Percentiles rank a stretch among this genome's conserved stretches.
Evolutionary conservation across 2,888 invertebrate genomes (phyloP).

Genomic region (Sarcophaga variegata): DNA sequence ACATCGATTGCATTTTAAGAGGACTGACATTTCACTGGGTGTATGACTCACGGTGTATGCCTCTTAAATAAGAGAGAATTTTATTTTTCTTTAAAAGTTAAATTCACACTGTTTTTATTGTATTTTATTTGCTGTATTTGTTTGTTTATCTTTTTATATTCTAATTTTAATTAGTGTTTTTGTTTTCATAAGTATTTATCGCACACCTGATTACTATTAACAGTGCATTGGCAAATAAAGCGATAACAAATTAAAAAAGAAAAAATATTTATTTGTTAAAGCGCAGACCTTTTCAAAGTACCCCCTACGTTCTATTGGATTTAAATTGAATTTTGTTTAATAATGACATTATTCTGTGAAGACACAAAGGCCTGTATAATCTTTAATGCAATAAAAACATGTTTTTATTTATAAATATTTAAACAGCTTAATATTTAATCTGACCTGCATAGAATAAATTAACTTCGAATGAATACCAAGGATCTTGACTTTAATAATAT

Average conservation of each 20-base stretch:
- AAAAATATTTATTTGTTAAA: neutral
- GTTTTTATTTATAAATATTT: too few species aligned
- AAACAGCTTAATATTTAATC: too few species aligned
- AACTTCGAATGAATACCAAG: too few species aligned
- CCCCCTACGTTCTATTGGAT: neutral
- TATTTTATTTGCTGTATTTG: slow-evolving; percentile 6
- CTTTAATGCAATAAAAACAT: too few species aligned
- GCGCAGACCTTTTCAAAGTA: neutral
- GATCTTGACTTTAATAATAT: too few species aligned
- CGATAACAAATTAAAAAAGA: neutral
- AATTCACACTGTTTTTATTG: slow-evolving; percentile 12
- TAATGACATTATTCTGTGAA: too few species aligned
- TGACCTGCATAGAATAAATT: too few species aligned
- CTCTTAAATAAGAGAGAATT: slow-evolving; percentile 13
- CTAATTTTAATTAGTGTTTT: neutral
- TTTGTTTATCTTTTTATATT: slow-evolving; percentile 15
- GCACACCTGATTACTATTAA: slow-evolving; percentile 27
- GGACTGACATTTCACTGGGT: neutral
- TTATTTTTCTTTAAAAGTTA: neutral
- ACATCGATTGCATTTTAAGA: slow-evolving; percentile 1
- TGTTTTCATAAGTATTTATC: slow-evolving; percentile 26
- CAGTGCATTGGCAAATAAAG: slow-evolving; percentile 20
- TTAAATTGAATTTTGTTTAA: too few species aligned
- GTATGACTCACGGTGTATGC: slow-evolving; percentile 4
- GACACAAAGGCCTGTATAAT: too few species aligned